Evolutionary conservation across 2,888 invertebrate species (phyloP), one percentile per base, ranked within the genome.

Genomic region (Drosophila quinaria): DNA sequence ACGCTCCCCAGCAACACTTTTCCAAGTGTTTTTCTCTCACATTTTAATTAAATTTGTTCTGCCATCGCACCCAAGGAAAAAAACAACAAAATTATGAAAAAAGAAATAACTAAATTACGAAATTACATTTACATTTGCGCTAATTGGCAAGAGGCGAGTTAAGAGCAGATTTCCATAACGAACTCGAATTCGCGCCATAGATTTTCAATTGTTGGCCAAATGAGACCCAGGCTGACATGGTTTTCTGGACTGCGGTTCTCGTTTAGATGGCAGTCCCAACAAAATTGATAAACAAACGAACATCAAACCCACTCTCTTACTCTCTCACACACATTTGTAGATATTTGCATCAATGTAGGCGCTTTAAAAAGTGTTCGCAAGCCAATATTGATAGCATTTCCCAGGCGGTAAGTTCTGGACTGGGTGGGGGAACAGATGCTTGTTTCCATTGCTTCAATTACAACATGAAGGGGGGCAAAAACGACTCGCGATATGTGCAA

Each of bases 311-410:
- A 37, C 29, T 10, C 11, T n/a, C 37, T 9, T 9, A 41, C 29
- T 11, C 11, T n/a, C 42, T 11, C 11, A 41, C 29, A 0, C 8
- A n/a, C 33, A 51, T 46, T 10, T 44, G 54, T 31, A 41, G 15
- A 19, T 39, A 59, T 49, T 37, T 41, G 19, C 37, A 47, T 52
- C 52, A 49, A 42, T 55, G 74, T 69, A 74, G 74, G 74, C 77
- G 41, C 55, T 79, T 78, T 68, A 69, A 85, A 83, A 83, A 85
- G 80, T 74, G 81, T 73, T 69, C 78, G 77, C 61, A 49, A 70
- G 74, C 81, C 87, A 87, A 84, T 84, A 85, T 84, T 87, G 85
- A 85, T 85, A 81, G 84, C 80, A 70, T 79, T 67, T 71, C 83
- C 83, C 80, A 51, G 60, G 68, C 55, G 69, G 61, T 15, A 52